These are phyloP conservation scores for Coranthus polyacanthus DNA, from an alignment of 2,797 vertebrate species.

Conservation along the genomic window DNA sequence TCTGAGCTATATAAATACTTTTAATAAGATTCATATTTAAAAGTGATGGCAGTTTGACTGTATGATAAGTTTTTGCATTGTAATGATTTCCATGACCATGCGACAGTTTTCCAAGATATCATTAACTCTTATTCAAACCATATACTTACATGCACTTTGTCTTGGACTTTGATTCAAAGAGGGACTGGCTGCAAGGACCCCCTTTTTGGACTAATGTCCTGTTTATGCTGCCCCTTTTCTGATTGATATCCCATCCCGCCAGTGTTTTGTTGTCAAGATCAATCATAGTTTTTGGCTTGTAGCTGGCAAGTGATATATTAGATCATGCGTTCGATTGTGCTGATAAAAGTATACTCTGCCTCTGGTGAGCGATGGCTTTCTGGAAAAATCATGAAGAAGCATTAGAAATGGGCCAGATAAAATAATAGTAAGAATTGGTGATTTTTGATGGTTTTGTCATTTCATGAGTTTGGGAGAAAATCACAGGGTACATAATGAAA, in stretches of 20 bases:
- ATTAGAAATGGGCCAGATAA: constrained; percentile 53
- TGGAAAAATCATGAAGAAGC: constrained; percentile 59
- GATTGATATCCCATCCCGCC: constrained; percentile 57
- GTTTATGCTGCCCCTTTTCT: constrained; percentile 54
- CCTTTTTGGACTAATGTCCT: constrained; percentile 44
- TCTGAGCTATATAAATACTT: constrained; percentile 27
- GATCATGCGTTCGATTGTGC: constrained; percentile 62
- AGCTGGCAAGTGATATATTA: constrained; percentile 60
- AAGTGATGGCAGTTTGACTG: constrained; percentile 48
- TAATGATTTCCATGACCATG: constrained; percentile 53
- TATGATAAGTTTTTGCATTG: constrained; percentile 42
- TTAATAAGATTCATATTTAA: constrained; percentile 32
- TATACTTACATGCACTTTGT: constrained; percentile 62
- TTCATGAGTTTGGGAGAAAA: constrained; percentile 43
- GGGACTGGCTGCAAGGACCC: constrained; percentile 13
- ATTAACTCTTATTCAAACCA: constrained; percentile 64
- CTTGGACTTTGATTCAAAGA: constrained; percentile 64
- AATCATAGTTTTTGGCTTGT: constrained; percentile 40
- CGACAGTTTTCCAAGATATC: constrained; percentile 54
- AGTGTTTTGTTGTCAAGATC: constrained; percentile 63
- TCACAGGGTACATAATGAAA: constrained; percentile 32
- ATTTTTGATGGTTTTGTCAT: constrained; percentile 40
- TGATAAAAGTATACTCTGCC: constrained; percentile 62
- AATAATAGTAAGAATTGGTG: constrained; percentile 52
- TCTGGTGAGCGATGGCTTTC: constrained; percentile 44